phyloP scores from a whole-genome alignment of 2,888 invertebrate species.

The Sarcophaga caerulescens region DNA sequence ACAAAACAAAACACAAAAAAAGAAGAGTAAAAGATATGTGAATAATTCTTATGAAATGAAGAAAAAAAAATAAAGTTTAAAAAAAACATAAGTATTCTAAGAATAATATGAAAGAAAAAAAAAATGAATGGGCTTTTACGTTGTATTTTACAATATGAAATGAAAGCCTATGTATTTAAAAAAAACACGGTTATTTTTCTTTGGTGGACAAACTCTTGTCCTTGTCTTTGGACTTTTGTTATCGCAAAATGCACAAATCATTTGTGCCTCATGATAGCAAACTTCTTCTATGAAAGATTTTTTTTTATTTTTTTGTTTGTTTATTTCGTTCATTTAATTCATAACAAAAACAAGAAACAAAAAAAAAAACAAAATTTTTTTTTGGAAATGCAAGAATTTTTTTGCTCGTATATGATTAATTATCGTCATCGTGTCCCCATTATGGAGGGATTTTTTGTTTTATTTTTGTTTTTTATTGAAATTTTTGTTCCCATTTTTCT shows the following conservation, averaged over 20 bases:
- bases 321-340: not conserved
- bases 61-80: not conserved
- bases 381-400: constrained; percentile 3
- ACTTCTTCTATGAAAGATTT: constrained; percentile 1
- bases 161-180: too few species aligned
- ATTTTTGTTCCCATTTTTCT: constrained; percentile 16
- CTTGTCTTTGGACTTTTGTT: constrained; percentile 8
- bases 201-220: not conserved
- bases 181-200: too few species aligned
- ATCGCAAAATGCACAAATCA: constrained; percentile 19
- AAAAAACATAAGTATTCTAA: not conserved
- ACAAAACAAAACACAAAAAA: not conserved
- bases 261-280: not conserved
- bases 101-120: not conserved
- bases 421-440: constrained; percentile 13
- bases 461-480: not conserved
- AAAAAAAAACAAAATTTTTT: not conserved
- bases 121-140: too few species aligned
- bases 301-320: not conserved
- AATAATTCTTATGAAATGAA: not conserved
- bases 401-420: not conserved
- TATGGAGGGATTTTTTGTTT: not conserved
- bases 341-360: not conserved
- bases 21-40: not conserved
- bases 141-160: too few species aligned